Conservation (phyloP, 2,797 vertebrate genomes). For the Eupleurogrammus muticus region DNA sequence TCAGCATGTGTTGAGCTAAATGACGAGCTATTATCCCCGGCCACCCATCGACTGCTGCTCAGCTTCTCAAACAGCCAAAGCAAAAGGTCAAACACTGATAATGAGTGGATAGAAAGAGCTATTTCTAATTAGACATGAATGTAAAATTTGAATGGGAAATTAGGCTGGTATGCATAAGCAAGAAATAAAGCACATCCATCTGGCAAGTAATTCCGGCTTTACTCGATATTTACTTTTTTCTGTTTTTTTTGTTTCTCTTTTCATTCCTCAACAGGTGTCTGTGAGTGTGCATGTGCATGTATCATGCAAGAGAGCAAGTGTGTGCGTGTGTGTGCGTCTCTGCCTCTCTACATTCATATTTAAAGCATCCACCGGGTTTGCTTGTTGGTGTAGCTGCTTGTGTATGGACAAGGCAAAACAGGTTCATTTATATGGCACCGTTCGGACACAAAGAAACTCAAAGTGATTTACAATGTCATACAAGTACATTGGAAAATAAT, state of each 20-base stretch:
- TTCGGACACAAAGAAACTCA: too few species aligned
- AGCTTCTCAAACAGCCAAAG: constrained; percentile 75
- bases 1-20: constrained; percentile 79
- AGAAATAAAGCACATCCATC: constrained; percentile 33
- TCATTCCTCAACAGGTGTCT: constrained; percentile 2
- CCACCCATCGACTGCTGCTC: constrained; percentile 73
- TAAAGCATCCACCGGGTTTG: constrained; percentile 20
- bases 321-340: neutral
- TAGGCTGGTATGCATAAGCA: constrained; percentile 38
- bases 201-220: constrained; percentile 48
- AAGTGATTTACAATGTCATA: too few species aligned
- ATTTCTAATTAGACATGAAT: constrained; percentile 76
- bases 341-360: constrained; percentile 36
- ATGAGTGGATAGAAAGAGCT: constrained; percentile 72
- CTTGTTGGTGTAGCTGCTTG: constrained; percentile 40
- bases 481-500: too few species aligned
- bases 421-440: too few species aligned
- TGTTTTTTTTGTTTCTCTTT: constrained; percentile 15
- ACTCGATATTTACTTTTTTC: constrained; percentile 36
- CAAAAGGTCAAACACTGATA: constrained; percentile 84
- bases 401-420: neutral
- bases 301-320: constrained; percentile 11
- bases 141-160: constrained; percentile 75
- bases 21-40: constrained; percentile 75
- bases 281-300: constrained; percentile 4